phyloP scores from a whole-genome alignment of 2,797 vertebrate species.

The Setipinna tenuifilis region DNA sequence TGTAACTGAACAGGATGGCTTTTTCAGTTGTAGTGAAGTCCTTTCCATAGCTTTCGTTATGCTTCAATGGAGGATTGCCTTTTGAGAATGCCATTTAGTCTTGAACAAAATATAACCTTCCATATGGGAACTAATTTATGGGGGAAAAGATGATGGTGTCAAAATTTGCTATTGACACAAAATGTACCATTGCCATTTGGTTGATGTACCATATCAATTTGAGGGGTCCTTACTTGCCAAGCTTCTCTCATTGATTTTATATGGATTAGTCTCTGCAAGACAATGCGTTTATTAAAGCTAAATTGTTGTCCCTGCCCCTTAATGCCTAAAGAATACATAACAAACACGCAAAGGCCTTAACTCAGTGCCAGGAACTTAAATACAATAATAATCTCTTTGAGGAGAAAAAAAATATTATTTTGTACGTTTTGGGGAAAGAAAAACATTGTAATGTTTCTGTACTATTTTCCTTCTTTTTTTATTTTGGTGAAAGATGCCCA shows the following conservation, averaged over 20 bases:
- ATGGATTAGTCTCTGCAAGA: background rate
- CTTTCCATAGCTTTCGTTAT: background rate
- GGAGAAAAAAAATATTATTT: slow-evolving; percentile 17
- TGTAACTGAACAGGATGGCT: background rate
- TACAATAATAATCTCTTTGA: background rate
- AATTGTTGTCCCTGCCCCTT: background rate
- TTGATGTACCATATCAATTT: slow-evolving; percentile 16
- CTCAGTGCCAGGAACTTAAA: slow-evolving; percentile 19
- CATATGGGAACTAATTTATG: background rate
- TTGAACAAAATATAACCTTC: slow-evolving; percentile 17
- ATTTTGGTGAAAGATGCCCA: slow-evolving; percentile 12
- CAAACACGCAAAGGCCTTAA: slow-evolving; percentile 16
- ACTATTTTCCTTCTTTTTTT: slow-evolving; percentile 8
- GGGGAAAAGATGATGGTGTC: background rate
- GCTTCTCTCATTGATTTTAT: slow-evolving; percentile 24
- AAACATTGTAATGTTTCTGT: slow-evolving; percentile 8
- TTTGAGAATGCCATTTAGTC: slow-evolving; percentile 13
- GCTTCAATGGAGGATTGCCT: background rate
- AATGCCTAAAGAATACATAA: slow-evolving; percentile 9
- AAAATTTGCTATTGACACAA: slow-evolving; percentile 10
- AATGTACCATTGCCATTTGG: slow-evolving; percentile 9
- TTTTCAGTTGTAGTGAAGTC: background rate
- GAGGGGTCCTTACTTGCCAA: slow-evolving; percentile 59
- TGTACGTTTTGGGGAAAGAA: slow-evolving; percentile 8
- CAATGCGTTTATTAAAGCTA: background rate